phyloP scores from a whole-genome alignment of 2,888 invertebrate species.

The Himalopsyche tibetana region DNA sequence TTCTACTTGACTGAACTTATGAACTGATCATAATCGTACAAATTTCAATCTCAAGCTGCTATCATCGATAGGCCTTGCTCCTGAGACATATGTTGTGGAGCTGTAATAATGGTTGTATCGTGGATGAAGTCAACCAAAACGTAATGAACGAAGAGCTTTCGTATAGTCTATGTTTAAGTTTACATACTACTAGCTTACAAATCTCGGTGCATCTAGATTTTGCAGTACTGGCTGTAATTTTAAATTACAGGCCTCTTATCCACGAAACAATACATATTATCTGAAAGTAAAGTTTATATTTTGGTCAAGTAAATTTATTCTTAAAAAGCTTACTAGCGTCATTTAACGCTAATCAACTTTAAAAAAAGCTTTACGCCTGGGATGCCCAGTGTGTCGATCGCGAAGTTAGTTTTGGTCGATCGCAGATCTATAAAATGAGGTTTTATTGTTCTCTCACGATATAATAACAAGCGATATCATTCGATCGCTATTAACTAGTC shows the following conservation, averaged over 20 bases:
- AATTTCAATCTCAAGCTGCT: neutral
- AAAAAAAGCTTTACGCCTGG: no score
- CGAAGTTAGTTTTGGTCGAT: no score
- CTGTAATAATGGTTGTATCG: neutral
- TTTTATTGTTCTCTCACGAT: no score
- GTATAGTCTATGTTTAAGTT: neutral
- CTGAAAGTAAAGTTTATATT: no score
- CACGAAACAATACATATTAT: no score
- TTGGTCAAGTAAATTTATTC: no score
- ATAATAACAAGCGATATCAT: no score
- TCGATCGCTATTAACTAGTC: no score
- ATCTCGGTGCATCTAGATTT: slow-evolving; percentile 4
- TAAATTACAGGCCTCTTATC: neutral
- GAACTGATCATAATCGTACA: neutral
- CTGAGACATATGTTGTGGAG: neutral
- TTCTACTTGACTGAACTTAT: neutral
- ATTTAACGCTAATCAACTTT: no score
- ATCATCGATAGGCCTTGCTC: neutral
- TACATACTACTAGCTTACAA: neutral
- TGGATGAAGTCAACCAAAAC: neutral
- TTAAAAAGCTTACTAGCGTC: no score
- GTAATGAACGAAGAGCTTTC: neutral
- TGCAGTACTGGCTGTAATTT: neutral
- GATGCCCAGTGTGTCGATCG: no score
- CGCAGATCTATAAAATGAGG: no score